Conservation (phyloP, 2,888 invertebrate species). For the Nomada fucata region DNA sequence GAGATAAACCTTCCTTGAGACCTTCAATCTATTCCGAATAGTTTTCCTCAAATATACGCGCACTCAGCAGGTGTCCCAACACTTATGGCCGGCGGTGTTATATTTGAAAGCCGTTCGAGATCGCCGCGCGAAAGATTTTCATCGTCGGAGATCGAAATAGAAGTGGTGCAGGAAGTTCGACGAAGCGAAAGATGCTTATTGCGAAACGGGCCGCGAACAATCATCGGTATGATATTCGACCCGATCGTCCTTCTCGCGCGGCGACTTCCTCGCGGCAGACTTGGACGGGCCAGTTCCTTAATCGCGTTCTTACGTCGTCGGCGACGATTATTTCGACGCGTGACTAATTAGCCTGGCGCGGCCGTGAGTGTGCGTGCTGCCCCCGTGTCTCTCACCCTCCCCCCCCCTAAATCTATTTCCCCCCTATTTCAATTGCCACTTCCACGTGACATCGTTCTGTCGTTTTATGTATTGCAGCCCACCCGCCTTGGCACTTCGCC, state of each 20-base stretch:
- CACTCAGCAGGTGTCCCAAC: no score
- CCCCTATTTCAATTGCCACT: slow-evolving; percentile 72
- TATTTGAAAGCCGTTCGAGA: no score
- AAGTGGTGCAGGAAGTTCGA: background rate
- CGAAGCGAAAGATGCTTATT: background rate
- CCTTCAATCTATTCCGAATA: no score
- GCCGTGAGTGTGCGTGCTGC: slow-evolving; percentile 50
- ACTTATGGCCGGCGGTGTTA: no score
- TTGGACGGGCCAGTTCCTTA: slow-evolving; percentile 17
- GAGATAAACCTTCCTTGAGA: no score
- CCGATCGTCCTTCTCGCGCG: slow-evolving; percentile 53
- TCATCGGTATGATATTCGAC: slow-evolving; percentile 44
- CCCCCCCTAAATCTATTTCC: background rate
- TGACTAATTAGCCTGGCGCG: slow-evolving; percentile 69
- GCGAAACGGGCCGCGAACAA: background rate
- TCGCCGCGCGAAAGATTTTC: background rate
- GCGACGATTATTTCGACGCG: slow-evolving; percentile 55
- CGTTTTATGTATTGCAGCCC: slow-evolving; percentile 81
- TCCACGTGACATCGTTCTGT: slow-evolving; percentile 80
- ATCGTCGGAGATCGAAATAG: background rate
- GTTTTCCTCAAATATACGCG: no score
- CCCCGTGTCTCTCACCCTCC: background rate
- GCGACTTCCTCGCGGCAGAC: slow-evolving; percentile 29
- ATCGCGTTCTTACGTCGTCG: slow-evolving; percentile 26
- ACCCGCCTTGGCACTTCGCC: slow-evolving; percentile 81